Evolutionary conservation across 2,888 invertebrate species (phyloP), one percentile per base, ranked within the genome.

Genomic region (Andrena praecox): DNA sequence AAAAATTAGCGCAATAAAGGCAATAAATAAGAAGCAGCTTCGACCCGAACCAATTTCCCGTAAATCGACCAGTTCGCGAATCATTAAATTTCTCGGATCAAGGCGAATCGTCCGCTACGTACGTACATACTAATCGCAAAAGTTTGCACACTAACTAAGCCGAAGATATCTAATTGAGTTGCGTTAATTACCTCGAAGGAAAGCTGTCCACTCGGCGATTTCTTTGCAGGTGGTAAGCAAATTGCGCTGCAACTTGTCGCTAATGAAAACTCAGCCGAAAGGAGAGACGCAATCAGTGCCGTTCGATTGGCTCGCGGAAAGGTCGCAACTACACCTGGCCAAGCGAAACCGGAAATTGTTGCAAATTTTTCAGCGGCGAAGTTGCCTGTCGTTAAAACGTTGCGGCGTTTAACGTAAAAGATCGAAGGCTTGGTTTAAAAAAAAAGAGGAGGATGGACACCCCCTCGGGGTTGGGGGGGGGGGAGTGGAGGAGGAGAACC

Each of bases 401-500:
- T 66, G 81, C 71, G 83, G 79, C 79, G 82, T 85, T 85, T 87
- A 82, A 84, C 77, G 82, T 82, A 71, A 78, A 85, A 69, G 85
- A 89, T 84, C 87, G 87, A 77, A 72, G 84, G 54, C 59, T 60
- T 67, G 80, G 62, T 75, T 80, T 77, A 84, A 85, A 85, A 77
- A 72, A 79, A 75, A 50, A 80, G 66, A 64, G 27, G 69, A 70
- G 71, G 84, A 87, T 73, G 69, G 81, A 80, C 74, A 71, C 82
- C 81, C 72, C 42, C 42, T 42, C 42, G 42, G 42, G 42, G 42
- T 1, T 12, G 12, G 42, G 42, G 1, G 5, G 42, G 68, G 77
- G 81, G 80, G 62, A 54, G 62, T 42, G 16, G 33, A 68, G 77
- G 80, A 67, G 73, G 85, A 84, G 89, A 90, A 90, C 90, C 87